These are phyloP conservation scores for Saguinus imperator DNA, from an alignment of 2,113 vertebrate species.

Conservation along the genomic window DNA sequence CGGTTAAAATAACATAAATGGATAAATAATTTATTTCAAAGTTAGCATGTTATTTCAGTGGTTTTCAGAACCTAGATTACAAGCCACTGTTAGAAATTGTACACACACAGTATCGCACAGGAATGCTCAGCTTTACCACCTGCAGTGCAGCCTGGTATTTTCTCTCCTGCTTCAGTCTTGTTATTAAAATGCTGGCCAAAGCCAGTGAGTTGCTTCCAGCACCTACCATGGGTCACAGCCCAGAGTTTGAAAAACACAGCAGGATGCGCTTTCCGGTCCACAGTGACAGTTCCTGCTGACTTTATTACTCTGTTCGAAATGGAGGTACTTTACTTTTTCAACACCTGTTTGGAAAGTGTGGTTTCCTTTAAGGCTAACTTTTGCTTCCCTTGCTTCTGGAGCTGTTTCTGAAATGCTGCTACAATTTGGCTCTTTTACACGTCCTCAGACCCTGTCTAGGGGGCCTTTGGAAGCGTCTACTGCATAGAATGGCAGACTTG, in stretches of 20 bases:
- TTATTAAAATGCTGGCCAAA: neutral
- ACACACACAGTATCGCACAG: rapidly evolving
- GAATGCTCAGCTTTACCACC: neutral
- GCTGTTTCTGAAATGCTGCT: neutral
- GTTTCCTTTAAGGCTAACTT: neutral
- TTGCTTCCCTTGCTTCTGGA: neutral
- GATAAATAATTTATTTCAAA: neutral
- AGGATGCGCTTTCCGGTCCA: rapidly evolving
- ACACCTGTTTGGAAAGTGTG: neutral
- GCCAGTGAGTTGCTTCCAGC: rapidly evolving
- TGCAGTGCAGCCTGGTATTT: neutral
- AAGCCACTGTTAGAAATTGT: rapidly evolving
- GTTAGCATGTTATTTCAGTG: neutral
- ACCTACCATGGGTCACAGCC: rapidly evolving
- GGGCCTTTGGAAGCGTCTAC: rapidly evolving
- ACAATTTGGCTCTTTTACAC: rapidly evolving
- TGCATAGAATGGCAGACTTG: rapidly evolving
- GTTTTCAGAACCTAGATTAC: too few relatives aligned
- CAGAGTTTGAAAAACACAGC: rapidly evolving
- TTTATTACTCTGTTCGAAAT: neutral
- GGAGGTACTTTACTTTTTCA: neutral
- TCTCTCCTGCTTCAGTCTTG: neutral
- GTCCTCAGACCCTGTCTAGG: neutral
- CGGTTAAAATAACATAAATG: too few relatives aligned
- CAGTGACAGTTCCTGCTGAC: rapidly evolving